phyloP scores from a whole-genome alignment of 2,797 vertebrate genomes.

The Harpagifer antarcticus region DNA sequence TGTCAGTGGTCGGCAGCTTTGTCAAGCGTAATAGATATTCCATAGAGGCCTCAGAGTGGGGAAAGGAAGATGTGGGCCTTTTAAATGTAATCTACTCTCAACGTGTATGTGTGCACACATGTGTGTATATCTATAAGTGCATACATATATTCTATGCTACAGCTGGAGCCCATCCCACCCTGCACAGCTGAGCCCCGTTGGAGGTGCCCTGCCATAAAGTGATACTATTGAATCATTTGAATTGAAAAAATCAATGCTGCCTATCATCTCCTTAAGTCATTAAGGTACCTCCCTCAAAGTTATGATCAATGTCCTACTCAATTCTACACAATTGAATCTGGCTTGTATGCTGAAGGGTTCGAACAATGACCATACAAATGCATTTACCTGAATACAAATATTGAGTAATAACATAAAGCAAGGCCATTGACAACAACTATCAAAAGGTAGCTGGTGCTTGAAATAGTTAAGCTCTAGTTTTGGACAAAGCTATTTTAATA shows the following conservation, averaged over 20 bases:
- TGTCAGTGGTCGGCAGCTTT: conserved; percentile 84
- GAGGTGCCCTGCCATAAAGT: conserved; percentile 76
- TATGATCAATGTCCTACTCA: conserved; percentile 60
- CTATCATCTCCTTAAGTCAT: conserved; percentile 77
- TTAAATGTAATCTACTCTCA: conserved; percentile 84
- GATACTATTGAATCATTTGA: conserved; percentile 82
- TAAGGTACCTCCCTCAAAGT: conserved; percentile 66
- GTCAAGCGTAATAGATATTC: conserved; percentile 87
- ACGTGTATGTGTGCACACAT: conserved; percentile 47
- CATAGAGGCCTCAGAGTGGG: conserved; percentile 74
- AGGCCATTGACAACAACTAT: not conserved
- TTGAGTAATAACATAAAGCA: not conserved
- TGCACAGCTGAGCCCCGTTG: conserved; percentile 71
- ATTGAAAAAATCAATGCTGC: conserved; percentile 76
- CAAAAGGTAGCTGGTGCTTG: not conserved
- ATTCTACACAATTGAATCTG: conserved; percentile 28
- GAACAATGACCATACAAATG: conserved; percentile 5
- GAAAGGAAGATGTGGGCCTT: conserved; percentile 73
- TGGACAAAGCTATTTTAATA: not conserved
- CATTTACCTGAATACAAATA: not conserved
- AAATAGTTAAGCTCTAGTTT: not conserved
- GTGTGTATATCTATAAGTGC: conserved; percentile 62
- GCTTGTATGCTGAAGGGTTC: conserved; percentile 43
- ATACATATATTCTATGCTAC: conserved; percentile 61
- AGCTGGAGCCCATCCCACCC: conserved; percentile 76